Conservation (phyloP, 2,888 invertebrate species). For the Netelia fuscicornis region DNA sequence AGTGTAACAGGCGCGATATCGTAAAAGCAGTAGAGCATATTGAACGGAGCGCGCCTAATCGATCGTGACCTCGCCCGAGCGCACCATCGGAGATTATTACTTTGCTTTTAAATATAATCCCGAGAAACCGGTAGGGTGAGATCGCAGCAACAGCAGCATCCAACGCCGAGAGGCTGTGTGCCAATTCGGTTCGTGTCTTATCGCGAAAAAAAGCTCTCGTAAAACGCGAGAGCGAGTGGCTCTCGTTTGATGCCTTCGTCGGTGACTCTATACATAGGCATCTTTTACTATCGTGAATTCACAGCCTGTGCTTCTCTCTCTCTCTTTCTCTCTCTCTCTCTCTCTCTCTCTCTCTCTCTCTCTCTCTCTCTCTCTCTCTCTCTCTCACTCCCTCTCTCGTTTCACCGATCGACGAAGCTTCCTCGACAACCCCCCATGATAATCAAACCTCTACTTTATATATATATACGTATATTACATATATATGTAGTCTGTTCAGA, state of each 20-base stretch:
- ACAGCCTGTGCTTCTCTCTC: constrained; percentile 14
- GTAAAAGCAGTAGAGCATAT: constrained; percentile 27
- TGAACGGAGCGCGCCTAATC: constrained; percentile 17
- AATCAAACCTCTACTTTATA: constrained; percentile 63
- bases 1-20: constrained; percentile 29
- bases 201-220: constrained; percentile 44
- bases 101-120: constrained; percentile 49
- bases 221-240: constrained; percentile 41
- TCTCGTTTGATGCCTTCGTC: constrained; percentile 50
- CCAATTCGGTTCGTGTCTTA: constrained; percentile 64
- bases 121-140: constrained; percentile 11
- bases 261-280: constrained; percentile 15
- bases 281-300: constrained; percentile 28
- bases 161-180: constrained; percentile 14
- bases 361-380: not conserved
- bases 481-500: constrained; percentile 29
- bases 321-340: no score
- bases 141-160: constrained; percentile 12
- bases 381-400: no score
- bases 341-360: no score
- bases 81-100: constrained; percentile 47
- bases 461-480: not conserved
- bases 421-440: constrained; percentile 40
- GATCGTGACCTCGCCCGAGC: constrained; percentile 22
- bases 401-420: constrained; percentile 44